phyloP scores from a whole-genome alignment of 2,797 vertebrate genomes.

The Botia kubotai region DNA sequence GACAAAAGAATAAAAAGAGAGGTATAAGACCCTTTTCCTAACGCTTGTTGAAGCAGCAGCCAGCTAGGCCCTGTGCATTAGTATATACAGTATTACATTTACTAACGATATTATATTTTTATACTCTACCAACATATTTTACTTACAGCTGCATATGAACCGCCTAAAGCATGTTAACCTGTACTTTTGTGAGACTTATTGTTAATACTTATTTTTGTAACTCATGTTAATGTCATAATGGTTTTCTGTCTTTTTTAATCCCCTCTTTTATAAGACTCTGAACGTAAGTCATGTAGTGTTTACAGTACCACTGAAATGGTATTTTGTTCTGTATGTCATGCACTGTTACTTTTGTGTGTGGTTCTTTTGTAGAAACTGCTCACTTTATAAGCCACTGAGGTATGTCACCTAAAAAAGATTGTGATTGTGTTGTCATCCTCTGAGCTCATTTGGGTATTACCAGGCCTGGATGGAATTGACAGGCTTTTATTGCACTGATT shows the following conservation, averaged over 20 bases:
- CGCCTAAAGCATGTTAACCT: conserved; percentile 58
- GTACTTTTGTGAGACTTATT: conserved; percentile 34
- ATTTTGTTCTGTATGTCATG: conserved; percentile 44
- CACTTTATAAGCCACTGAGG: conserved; percentile 32
- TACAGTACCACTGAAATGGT: conserved; percentile 55
- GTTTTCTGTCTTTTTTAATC: conserved; percentile 39
- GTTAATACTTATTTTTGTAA: conserved; percentile 43
- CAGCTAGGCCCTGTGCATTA: conserved; percentile 49
- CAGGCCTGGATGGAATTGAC: too few relatives aligned
- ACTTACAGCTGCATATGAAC: conserved; percentile 56
- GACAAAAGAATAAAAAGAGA: not conserved
- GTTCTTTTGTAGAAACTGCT: not conserved
- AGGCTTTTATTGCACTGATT: not conserved
- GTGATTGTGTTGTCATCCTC: not conserved
- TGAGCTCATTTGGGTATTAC: not conserved
- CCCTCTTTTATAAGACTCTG: conserved; percentile 47
- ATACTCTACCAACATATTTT: conserved; percentile 50
- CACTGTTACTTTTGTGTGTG: conserved; percentile 37
- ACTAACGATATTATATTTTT: conserved; percentile 64
- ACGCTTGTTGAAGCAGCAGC: conserved; percentile 58
- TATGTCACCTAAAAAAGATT: not conserved
- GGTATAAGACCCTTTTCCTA: conserved; percentile 28
- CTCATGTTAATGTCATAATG: conserved; percentile 38
- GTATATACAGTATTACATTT: conserved; percentile 55
- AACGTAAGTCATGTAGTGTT: conserved; percentile 53